Evolutionary conservation across 2,888 invertebrate genomes (phyloP).

Genomic region (Xiphydria camelus): DNA sequence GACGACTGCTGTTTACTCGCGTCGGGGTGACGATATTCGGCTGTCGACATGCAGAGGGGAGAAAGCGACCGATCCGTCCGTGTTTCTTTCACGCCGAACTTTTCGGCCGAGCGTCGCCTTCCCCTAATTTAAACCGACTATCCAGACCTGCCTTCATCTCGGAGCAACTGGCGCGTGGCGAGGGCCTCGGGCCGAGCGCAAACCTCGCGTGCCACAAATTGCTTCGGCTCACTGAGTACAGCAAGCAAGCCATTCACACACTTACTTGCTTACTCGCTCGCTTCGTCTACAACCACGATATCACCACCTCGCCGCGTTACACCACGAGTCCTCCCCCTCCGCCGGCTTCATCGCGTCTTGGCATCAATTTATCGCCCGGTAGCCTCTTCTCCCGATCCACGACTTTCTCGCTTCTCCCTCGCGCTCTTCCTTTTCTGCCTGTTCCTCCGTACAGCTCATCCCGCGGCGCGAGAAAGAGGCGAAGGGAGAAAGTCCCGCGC

Average conservation of each 20-base stretch:
- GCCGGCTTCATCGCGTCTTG: constrained; percentile 10
- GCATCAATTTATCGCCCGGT: constrained; percentile 29
- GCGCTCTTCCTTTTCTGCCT: constrained; percentile 12
- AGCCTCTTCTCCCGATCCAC: constrained; percentile 24
- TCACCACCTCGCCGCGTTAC: constrained; percentile 4
- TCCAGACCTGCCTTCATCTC: too few species aligned
- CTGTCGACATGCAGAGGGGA: too few species aligned
- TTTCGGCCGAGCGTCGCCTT: too few species aligned
- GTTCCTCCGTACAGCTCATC: constrained; percentile 2
- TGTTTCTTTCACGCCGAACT: too few species aligned
- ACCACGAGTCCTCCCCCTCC: constrained; percentile 13
- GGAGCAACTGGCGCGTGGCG: constrained; percentile 38
- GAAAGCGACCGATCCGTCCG: too few species aligned
- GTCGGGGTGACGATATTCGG: too few species aligned
- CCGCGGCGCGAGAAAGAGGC: too few species aligned
- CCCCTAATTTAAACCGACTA: too few species aligned
- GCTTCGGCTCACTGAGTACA: constrained; percentile 35
- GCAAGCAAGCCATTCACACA: constrained; percentile 33
- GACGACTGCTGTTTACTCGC: too few species aligned
- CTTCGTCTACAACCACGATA: constrained; percentile 1
- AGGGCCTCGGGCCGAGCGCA: constrained; percentile 25
- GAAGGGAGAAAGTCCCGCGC: too few species aligned
- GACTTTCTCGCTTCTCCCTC: constrained; percentile 7
- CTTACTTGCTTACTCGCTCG: constrained; percentile 31
- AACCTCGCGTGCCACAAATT: constrained; percentile 54